Percentiles rank a stretch among this genome's conserved stretches.
Evolutionary conservation across 2,113 vertebrate genomes (phyloP).

Genomic region (Nothocercus julius): DNA sequence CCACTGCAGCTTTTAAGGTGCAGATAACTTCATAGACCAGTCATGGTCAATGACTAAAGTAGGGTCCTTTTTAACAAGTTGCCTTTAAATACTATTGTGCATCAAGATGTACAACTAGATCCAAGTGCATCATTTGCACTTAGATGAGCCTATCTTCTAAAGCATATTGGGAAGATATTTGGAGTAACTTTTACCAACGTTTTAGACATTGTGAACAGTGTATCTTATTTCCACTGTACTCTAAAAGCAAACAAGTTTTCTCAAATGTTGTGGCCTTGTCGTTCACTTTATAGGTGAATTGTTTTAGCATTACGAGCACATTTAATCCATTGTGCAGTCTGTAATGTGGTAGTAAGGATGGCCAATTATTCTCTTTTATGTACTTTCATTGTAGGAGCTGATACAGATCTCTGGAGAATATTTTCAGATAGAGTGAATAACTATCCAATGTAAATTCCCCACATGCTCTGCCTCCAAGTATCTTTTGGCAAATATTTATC

Average conservation of each 20-base stretch:
- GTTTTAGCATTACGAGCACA: background rate
- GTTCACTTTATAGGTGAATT: slow-evolving; percentile 53
- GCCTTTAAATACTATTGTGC: background rate
- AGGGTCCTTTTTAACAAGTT: background rate
- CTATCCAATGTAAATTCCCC: slow-evolving; percentile 58
- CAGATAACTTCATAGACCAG: background rate
- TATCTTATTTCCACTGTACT: slow-evolving; percentile 6
- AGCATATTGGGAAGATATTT: background rate
- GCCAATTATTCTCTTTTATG: slow-evolving; percentile 31
- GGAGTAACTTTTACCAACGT: background rate
- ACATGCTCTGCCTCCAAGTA: slow-evolving; percentile 34
- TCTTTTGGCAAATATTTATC: slow-evolving; percentile 55
- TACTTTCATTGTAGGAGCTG: slow-evolving; percentile 28
- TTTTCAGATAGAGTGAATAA: background rate
- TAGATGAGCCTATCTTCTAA: background rate
- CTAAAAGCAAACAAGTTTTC: slow-evolving; percentile 7
- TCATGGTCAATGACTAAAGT: background rate
- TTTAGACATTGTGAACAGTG: background rate
- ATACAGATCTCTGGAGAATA: background rate
- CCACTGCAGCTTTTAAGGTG: background rate
- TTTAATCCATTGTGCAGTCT: slow-evolving; percentile 41
- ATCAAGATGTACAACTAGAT: background rate
- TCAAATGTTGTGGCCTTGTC: slow-evolving; percentile 8
- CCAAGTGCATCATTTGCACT: background rate
- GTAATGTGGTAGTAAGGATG: background rate